phyloP scores from a whole-genome alignment of 2,113 vertebrate genomes.

The Clinocottus analis region DNA sequence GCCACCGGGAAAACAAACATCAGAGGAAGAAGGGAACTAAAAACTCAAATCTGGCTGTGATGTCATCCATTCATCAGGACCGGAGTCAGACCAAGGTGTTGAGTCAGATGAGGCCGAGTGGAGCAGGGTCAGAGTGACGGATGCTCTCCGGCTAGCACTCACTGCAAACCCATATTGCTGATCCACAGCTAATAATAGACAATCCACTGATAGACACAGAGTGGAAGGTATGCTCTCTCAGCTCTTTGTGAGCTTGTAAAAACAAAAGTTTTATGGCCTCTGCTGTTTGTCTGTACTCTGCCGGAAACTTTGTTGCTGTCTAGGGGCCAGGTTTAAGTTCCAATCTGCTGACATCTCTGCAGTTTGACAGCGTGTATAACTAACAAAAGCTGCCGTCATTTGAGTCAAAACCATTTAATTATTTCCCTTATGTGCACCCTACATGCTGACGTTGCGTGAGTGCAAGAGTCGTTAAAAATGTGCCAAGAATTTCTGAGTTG shows the following conservation, averaged over 20 bases:
- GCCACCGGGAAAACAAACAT: conserved; percentile 25
- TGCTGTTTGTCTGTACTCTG: conserved; percentile 31
- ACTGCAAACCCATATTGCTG: conserved; percentile 63
- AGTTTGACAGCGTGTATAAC: conserved; percentile 16
- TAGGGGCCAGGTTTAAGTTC: conserved; percentile 22
- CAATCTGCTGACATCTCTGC: conserved; percentile 15
- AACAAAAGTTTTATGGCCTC: conserved; percentile 40
- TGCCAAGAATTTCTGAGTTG: background rate
- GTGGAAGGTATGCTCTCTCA: conserved; percentile 42
- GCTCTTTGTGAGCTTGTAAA: conserved; percentile 51
- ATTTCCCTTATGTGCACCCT: background rate
- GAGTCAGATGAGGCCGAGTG: conserved; percentile 51
- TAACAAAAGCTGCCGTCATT: conserved; percentile 24
- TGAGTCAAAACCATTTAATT: conserved; percentile 6
- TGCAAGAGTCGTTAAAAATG: background rate
- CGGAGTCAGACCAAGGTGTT: conserved; percentile 49
- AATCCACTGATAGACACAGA: conserved; percentile 40
- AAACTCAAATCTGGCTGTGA: conserved; percentile 27
- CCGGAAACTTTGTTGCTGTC: conserved; percentile 17
- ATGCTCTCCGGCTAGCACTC: conserved; percentile 62
- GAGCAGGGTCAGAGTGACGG: conserved; percentile 52
- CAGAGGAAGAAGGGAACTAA: background rate
- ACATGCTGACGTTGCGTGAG: conserved; percentile 7
- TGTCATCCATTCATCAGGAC: conserved; percentile 44
- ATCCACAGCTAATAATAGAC: conserved; percentile 66